Conservation (phyloP, 2,113 vertebrate genomes). For the Menidia beryllina region DNA sequence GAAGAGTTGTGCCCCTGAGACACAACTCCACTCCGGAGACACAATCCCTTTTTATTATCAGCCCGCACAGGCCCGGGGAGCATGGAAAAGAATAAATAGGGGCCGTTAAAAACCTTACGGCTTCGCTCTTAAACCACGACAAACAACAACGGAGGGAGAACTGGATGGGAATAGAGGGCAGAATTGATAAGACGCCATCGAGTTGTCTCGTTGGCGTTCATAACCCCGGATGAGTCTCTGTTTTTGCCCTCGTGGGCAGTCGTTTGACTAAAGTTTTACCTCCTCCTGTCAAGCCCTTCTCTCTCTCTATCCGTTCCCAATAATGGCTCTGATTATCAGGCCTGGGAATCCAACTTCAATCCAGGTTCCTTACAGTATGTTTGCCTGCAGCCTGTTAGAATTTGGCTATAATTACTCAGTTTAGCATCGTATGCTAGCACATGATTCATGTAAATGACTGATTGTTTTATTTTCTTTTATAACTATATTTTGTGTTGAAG, state of each 20-base stretch:
- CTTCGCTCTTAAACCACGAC: conserved; percentile 68
- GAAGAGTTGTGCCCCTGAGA: too few species aligned
- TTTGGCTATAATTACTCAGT: too few species aligned
- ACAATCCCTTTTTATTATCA: conserved; percentile 65
- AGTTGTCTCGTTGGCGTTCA: conserved; percentile 26
- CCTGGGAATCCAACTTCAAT: too few species aligned
- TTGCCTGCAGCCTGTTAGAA: too few species aligned
- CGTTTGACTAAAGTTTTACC: conserved; percentile 6
- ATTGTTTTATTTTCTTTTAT: too few species aligned
- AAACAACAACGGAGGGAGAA: conserved; percentile 59
- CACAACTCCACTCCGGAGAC: conserved; percentile 45
- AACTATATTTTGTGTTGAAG: too few species aligned
- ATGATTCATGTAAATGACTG: too few species aligned
- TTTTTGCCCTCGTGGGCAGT: background rate
- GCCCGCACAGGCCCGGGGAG: conserved; percentile 38
- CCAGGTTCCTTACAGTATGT: too few species aligned
- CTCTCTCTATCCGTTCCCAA: background rate
- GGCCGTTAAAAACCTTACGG: conserved; percentile 63
- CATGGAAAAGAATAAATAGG: conserved; percentile 57
- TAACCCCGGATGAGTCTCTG: conserved; percentile 19
- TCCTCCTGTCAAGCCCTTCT: conserved; percentile 6
- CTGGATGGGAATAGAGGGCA: background rate
- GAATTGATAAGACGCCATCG: conserved; percentile 47
- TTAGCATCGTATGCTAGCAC: too few species aligned
- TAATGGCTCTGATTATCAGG: too few species aligned